A percentile compares a stretch with the other conserved stretches of the same genome.
Conservation (phyloP, 2,888 invertebrate species). For the Bimastos eiseni region DNA sequence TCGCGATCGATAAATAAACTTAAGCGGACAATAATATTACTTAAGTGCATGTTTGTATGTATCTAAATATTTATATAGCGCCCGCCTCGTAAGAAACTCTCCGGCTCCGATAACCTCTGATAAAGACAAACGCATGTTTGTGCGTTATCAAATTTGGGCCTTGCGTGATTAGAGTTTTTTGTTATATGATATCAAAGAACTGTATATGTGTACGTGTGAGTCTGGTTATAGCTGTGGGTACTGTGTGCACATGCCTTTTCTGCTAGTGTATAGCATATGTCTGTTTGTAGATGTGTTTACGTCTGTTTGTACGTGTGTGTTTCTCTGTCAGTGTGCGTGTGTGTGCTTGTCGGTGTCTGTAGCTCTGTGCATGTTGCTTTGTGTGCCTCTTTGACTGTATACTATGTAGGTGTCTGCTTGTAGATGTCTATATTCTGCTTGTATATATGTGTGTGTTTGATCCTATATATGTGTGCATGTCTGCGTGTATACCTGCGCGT, state of each 20-base stretch:
- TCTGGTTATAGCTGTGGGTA: background rate
- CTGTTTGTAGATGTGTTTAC: background rate
- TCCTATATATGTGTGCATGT: too few species aligned
- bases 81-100: background rate
- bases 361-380: too few species aligned
- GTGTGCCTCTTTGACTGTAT: too few species aligned
- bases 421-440: too few species aligned
- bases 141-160: background rate
- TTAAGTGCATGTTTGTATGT: background rate
- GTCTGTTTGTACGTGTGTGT: too few species aligned
- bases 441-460: too few species aligned
- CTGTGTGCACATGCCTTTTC: background rate
- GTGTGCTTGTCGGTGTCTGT: too few species aligned
- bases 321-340: too few species aligned
- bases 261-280: background rate
- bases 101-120: background rate
- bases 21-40: background rate
- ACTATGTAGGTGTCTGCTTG: too few species aligned
- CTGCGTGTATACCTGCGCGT: too few species aligned
- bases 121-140: background rate
- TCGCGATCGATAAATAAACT: background rate
- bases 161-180: background rate
- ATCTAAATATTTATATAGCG: background rate
- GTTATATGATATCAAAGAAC: background rate
- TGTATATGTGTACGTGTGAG: background rate